Conservation (phyloP, 2,797 vertebrate species). For the Rhodeus uyekii region DNA sequence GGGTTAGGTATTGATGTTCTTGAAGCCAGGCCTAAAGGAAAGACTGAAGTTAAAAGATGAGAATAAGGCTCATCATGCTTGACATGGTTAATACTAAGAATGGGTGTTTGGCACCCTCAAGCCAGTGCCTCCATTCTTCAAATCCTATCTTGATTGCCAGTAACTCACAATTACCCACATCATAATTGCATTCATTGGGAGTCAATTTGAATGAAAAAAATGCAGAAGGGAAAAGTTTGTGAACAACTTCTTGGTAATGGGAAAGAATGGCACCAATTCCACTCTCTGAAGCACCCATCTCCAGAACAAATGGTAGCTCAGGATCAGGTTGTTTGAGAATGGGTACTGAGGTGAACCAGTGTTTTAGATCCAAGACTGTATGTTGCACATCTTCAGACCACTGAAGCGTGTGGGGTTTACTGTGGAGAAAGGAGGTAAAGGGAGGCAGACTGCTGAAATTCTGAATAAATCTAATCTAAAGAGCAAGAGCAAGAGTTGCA, state of each 20-base stretch:
- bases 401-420: not conserved
- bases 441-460: not conserved
- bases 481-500: too few species aligned
- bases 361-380: not conserved
- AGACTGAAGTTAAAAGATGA: not conserved
- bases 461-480: not conserved
- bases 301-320: not conserved
- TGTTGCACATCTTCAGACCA: not conserved
- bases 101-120: too few species aligned
- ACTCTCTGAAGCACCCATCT: not conserved
- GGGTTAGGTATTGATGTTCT: not conserved
- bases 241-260: not conserved
- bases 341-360: not conserved
- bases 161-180: too few species aligned
- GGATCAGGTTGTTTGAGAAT: not conserved
- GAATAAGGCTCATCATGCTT: not conserved
- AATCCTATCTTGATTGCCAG: too few species aligned
- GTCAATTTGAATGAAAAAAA: not conserved
- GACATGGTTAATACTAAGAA: not conserved
- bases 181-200: not conserved
- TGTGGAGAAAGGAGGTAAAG: not conserved
- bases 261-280: not conserved
- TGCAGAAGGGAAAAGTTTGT: not conserved
- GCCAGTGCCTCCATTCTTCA: not conserved
- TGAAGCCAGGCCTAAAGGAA: not conserved